Percentiles rank a stretch among this genome's conserved stretches.
These are phyloP conservation scores for Macroramphosus scolopax DNA, from an alignment of 2,797 vertebrate species.

Conservation along the genomic window DNA sequence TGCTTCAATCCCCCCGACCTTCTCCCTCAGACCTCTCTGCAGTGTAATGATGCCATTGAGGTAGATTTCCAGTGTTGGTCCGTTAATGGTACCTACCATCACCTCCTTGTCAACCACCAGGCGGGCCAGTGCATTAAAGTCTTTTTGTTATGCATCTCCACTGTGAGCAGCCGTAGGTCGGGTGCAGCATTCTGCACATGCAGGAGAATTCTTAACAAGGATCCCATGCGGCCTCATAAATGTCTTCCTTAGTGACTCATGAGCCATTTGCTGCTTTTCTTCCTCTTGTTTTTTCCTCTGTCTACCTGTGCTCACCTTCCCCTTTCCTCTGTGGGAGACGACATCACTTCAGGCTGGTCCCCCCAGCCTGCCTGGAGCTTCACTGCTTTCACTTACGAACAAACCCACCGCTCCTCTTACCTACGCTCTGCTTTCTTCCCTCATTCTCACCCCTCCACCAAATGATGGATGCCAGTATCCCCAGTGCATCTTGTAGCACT, in stretches of 20 bases:
- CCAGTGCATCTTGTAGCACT: too few species aligned
- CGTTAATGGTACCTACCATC: too few species aligned
- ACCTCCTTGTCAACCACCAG: too few species aligned
- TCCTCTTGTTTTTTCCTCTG: too few species aligned
- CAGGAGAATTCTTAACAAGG: conserved; percentile 44
- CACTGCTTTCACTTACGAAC: conserved; percentile 27
- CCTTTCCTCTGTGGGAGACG: conserved; percentile 23
- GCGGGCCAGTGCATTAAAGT: too few species aligned
- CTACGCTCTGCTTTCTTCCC: conserved; percentile 11
- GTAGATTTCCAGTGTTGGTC: neutral
- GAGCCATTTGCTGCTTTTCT: conserved; percentile 22
- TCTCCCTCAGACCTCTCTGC: too few species aligned
- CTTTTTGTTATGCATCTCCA: too few species aligned
- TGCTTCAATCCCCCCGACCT: too few species aligned
- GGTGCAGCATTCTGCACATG: conserved; percentile 18
- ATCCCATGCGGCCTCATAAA: conserved; percentile 47
- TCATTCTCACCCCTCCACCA: conserved; percentile 27
- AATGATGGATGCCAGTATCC: conserved; percentile 32
- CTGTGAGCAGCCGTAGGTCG: neutral
- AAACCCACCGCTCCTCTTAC: conserved; percentile 21
- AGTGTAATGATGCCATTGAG: too few species aligned
- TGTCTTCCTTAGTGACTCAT: conserved; percentile 39
- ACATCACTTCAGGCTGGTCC: conserved; percentile 29
- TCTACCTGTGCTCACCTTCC: conserved; percentile 11
- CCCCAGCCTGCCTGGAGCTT: conserved; percentile 6